Conservation (phyloP, 2,888 invertebrate genomes). For the Drosophila kuntzei region DNA sequence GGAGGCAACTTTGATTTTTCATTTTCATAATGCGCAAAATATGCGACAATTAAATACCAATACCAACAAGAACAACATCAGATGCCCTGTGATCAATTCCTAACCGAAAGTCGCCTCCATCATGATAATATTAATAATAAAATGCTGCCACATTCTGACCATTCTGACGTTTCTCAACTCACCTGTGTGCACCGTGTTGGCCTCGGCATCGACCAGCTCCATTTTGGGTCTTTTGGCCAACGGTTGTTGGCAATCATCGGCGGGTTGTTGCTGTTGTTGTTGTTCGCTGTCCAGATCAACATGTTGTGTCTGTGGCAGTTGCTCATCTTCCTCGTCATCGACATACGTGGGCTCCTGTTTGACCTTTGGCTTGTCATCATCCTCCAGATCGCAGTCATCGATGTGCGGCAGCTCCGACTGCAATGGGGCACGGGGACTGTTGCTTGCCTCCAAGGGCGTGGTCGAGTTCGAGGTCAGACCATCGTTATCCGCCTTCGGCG, state of each 20-base stretch:
- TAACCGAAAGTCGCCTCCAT: too few species aligned
- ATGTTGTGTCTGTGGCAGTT: slow-evolving; percentile 14
- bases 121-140: too few species aligned
- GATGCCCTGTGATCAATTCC: too few species aligned
- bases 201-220: slow-evolving; percentile 94
- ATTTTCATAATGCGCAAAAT: slow-evolving; percentile 44
- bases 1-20: slow-evolving; percentile 12
- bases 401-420: slow-evolving; percentile 84
- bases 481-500: slow-evolving; percentile 86
- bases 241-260: slow-evolving; percentile 83
- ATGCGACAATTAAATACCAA: slow-evolving; percentile 41
- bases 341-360: slow-evolving; percentile 79
- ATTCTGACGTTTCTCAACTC: slow-evolving; percentile 83
- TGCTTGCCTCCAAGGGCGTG: slow-evolving; percentile 68
- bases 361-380: slow-evolving; percentile 65
- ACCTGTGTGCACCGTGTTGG: slow-evolving; percentile 96
- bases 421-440: slow-evolving; percentile 84
- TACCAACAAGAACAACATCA: neutral
- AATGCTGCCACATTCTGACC: too few species aligned
- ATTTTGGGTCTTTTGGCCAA: slow-evolving; percentile 91
- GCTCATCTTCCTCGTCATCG: slow-evolving; percentile 58
- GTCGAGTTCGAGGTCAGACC: slow-evolving; percentile 22
- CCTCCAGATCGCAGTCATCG: slow-evolving; percentile 40
- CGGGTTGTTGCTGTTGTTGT: slow-evolving; percentile 5
- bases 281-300: slow-evolving; percentile 29